Base-by-base conservation (phyloP, 1,140 invertebrate species). In the Lanistes nyassanus region DNA sequence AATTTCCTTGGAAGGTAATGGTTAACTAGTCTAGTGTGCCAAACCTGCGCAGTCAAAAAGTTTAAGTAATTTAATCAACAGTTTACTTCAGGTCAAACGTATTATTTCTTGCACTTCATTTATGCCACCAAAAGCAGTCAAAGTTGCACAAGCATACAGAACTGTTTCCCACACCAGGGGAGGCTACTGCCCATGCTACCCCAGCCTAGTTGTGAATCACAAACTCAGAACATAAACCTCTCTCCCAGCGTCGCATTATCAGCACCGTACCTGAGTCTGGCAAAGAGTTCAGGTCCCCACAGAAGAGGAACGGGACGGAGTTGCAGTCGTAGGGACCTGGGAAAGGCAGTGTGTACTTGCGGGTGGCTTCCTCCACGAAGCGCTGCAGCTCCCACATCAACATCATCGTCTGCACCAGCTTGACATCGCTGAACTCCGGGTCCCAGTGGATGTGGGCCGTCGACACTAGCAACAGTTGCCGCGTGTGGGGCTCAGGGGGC, bases 401-500 rank as follows among this genome's bases (percentile, higher is more conserved):
- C 97, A 99, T 99, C 96, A 99, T 99, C 23, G 96, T 98, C 90
- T 99, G 98, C 78, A 99, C 99, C 1, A 99, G 92, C 90, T 99
- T 99, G n/a, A 99, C 98, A 90, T 99, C 98, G 86, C 97, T 99
- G 88, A 95, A 99, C 90, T 99, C 98, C 2, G 98, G 98, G 92
- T 99, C 98, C 98, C 98, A 99, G 90, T 99, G 98, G 77, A 99
- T 98, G 90, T 99, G 98, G 51, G 98, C 97, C 6, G 97, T 99
- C 86, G 97, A 98, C 39, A 99, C 97, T 74, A 99, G 91, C 75
- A 99, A 91, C 36, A 95, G 95, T 86, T 97, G 96, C 3, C 70
- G 55, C 3, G 70, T 60, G 29, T 56, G 31, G 3, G 70, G 70
- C n/a, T 72, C 70, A 4, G 70, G 70, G 0, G 56, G 56, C 21